Conservation (phyloP, 1,140 invertebrate genomes). For the Lethocerus indicus region DNA sequence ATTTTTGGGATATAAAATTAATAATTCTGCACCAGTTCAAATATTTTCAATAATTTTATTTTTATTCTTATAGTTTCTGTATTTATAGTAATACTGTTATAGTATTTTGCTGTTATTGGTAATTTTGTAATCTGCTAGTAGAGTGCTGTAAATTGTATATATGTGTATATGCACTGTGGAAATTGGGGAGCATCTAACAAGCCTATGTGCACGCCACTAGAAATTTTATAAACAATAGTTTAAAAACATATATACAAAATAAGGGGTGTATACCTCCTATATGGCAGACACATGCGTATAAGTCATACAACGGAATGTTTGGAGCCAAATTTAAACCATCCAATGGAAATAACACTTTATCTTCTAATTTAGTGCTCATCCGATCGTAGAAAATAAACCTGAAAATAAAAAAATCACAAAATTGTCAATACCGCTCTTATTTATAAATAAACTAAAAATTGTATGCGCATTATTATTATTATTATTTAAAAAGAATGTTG, state of each 20-base stretch:
- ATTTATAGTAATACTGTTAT: too few species aligned
- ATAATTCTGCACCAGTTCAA: neutral
- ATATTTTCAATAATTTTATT: neutral
- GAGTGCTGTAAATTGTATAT: too few species aligned
- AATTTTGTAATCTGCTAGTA: too few species aligned
- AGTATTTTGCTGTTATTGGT: too few species aligned
- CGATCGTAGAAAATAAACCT: constrained; percentile 55
- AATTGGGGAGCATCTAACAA: neutral
- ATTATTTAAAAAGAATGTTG: constrained; percentile 1
- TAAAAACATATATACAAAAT: too few species aligned
- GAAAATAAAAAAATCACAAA: constrained; percentile 16
- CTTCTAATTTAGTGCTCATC: constrained; percentile 47
- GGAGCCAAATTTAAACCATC: constrained; percentile 25
- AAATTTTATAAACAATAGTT: neutral
- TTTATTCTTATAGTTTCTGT: neutral
- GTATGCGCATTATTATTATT: neutral
- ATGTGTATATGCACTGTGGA: too few species aligned
- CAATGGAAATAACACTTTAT: constrained; percentile 46
- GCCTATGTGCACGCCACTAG: neutral
- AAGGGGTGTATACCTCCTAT: too few species aligned
- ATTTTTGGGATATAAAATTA: too few species aligned
- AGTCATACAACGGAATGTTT: constrained; percentile 36
- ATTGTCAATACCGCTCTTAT: constrained; percentile 1
- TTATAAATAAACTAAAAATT: constrained; percentile 8
- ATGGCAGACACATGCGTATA: constrained; percentile 53